These are phyloP conservation scores for Pandemis heparana DNA, from an alignment of 2,888 invertebrate genomes.

Conservation along the genomic window DNA sequence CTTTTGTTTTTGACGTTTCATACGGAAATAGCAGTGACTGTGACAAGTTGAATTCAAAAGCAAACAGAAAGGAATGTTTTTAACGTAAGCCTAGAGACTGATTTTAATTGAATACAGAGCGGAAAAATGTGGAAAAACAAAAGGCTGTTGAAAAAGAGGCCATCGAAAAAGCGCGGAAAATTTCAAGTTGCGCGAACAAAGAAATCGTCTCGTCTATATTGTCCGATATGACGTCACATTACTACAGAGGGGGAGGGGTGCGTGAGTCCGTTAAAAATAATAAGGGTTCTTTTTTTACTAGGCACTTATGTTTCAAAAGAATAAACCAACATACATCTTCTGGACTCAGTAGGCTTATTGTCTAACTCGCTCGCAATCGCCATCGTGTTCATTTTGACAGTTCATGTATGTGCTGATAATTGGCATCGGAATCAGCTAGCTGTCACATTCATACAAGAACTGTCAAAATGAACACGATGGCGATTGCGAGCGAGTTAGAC, in stretches of 20 bases:
- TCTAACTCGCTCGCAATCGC: no score
- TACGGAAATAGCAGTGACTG: not conserved
- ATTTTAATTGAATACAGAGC: constrained; percentile 24
- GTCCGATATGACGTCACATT: constrained; percentile 50
- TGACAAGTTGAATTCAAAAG: not conserved
- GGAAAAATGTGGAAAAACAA: constrained; percentile 54
- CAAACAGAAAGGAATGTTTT: constrained; percentile 11
- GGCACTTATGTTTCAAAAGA: no score
- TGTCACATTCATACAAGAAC: no score
- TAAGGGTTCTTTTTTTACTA: constrained; percentile 21
- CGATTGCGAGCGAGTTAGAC: no score
- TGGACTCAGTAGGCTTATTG: no score
- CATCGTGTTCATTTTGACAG: no score
- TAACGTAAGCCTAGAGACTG: constrained; percentile 4
- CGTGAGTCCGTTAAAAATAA: constrained; percentile 6
- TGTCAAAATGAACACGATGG: no score
- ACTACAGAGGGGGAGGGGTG: constrained; percentile 8
- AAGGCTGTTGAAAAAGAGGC: constrained; percentile 61
- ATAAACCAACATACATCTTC: no score
- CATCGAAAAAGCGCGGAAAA: constrained; percentile 53
- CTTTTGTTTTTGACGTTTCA: not conserved
- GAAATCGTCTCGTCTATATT: constrained; percentile 53
- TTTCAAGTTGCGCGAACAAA: constrained; percentile 53
- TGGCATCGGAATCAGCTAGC: no score
- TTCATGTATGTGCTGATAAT: no score